Conservation (phyloP, 2,888 invertebrate genomes). For the Erannis defoliaria region DNA sequence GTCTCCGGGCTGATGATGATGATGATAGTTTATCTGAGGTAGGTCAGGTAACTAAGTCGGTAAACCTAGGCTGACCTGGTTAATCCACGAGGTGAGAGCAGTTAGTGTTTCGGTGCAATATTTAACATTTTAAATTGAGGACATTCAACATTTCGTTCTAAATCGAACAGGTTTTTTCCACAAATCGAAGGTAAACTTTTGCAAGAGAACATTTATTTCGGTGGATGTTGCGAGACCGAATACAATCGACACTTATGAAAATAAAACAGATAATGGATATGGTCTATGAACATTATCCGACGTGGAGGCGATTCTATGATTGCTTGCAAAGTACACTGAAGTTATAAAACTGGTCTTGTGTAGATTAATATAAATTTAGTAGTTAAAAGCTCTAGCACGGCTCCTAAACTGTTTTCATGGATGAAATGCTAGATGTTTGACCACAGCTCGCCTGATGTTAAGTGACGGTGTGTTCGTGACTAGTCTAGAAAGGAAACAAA, state of each 20-base stretch:
- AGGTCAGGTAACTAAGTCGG: conserved; percentile 9
- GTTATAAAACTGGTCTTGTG: not conserved
- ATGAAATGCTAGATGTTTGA: no score
- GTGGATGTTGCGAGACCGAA: conserved; percentile 15
- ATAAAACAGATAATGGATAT: conserved; percentile 7
- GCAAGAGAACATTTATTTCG: conserved; percentile 27
- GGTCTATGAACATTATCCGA: not conserved
- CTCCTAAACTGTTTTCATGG: no score
- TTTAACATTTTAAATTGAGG: conserved; percentile 35
- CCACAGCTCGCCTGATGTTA: no score
- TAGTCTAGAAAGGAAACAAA: no score
- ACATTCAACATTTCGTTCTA: conserved; percentile 32
- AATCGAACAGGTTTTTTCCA: conserved; percentile 30
- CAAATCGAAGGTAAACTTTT: conserved; percentile 29
- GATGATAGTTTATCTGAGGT: conserved; percentile 10
- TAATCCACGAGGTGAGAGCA: conserved; percentile 24
- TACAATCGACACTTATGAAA: conserved; percentile 16
- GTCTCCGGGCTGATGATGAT: no score
- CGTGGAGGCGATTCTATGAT: not conserved
- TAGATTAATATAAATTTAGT: not conserved
- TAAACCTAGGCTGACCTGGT: conserved; percentile 26
- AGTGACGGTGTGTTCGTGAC: no score
- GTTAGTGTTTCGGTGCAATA: conserved; percentile 31
- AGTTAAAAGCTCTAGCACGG: not conserved
- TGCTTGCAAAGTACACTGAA: not conserved